A percentile compares a stretch with the other conserved stretches of the same genome.
Conservation (phyloP, 2,888 invertebrate species). For the Camponotus fellah region DNA sequence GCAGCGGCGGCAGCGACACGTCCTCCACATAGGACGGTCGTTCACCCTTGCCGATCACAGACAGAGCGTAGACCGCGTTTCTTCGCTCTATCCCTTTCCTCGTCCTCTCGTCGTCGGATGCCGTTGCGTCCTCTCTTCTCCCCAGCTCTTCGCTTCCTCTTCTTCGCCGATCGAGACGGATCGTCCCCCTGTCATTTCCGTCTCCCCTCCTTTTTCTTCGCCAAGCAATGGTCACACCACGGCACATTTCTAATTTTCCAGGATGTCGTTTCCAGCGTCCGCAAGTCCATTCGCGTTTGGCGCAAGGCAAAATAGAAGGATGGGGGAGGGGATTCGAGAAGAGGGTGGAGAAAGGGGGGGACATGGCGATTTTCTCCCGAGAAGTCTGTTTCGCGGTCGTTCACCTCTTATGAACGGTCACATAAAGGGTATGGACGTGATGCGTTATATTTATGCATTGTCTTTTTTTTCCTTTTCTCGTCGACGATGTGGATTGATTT, state of each 20-base stretch:
- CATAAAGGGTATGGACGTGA: slow-evolving; percentile 22
- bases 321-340: background rate
- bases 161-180: slow-evolving; percentile 41
- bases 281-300: background rate
- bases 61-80: slow-evolving; percentile 80
- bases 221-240: background rate
- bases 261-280: slow-evolving; percentile 1
- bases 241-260: slow-evolving; percentile 33
- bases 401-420: slow-evolving; percentile 41
- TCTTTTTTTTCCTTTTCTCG: background rate
- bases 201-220: slow-evolving; percentile 30
- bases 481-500: slow-evolving; percentile 21
- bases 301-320: background rate
- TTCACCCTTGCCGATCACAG: slow-evolving; percentile 80
- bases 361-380: slow-evolving; percentile 46
- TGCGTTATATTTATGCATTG: slow-evolving; percentile 4
- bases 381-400: slow-evolving; percentile 54
- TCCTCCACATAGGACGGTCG: slow-evolving; percentile 82
- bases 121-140: slow-evolving; percentile 38
- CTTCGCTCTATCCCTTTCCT: slow-evolving; percentile 68
- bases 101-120: slow-evolving; percentile 51
- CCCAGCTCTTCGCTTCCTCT: slow-evolving; percentile 36
- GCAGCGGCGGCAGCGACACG: slow-evolving; percentile 61
- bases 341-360: slow-evolving; percentile 1
- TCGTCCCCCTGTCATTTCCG: slow-evolving; percentile 1